Evolutionary conservation across 2,888 invertebrate species (phyloP).

Genomic region (Synanthedon vespiformis): DNA sequence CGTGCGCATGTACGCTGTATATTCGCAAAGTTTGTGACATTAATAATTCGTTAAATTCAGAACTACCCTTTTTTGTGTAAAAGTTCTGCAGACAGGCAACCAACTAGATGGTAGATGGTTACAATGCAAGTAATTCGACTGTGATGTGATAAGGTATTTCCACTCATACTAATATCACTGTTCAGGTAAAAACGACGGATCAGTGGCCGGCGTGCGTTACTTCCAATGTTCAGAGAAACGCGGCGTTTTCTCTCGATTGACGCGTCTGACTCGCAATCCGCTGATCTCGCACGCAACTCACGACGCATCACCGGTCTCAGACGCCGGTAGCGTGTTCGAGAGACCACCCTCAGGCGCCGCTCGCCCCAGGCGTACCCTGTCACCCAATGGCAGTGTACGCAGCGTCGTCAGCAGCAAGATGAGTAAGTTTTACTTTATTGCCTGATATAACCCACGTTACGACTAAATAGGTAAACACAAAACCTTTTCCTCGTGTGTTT

Average conservation of each 20-base stretch:
- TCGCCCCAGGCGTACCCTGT: conserved; percentile 48
- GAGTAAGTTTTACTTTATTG: conserved; percentile 35
- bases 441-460: too few species aligned
- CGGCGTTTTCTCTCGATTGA: conserved; percentile 93
- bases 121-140: too few species aligned
- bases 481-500: too few species aligned
- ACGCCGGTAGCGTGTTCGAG: conserved; percentile 61
- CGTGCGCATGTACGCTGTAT: too few species aligned
- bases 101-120: too few species aligned
- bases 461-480: too few species aligned
- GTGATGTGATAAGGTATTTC: neutral
- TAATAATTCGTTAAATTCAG: too few species aligned
- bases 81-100: too few species aligned
- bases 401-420: conserved; percentile 67
- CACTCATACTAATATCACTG: conserved; percentile 11
- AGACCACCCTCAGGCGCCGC: conserved; percentile 57
- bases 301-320: conserved; percentile 57
- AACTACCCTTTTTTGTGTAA: too few species aligned
- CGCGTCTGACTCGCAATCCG: conserved; percentile 83
- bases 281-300: conserved; percentile 67
- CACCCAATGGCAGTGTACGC: conserved; percentile 63
- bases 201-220: conserved; percentile 91
- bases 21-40: too few species aligned
- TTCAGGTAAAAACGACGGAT: conserved; percentile 95
- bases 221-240: conserved; percentile 93